phyloP scores from a whole-genome alignment of 2,888 invertebrate species.

The Leptothorax acervorum region DNA sequence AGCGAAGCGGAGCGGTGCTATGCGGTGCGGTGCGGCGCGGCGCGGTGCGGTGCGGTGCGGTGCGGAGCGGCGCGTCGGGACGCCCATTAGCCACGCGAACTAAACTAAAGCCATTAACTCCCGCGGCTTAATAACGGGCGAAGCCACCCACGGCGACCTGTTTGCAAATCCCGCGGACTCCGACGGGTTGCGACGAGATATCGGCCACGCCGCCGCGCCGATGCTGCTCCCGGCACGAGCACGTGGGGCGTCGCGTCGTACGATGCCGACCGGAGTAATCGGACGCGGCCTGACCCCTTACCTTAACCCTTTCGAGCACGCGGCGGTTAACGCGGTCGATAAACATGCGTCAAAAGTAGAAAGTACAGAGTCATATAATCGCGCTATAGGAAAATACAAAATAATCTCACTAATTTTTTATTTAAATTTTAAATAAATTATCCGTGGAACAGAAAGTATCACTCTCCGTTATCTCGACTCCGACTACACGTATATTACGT shows the following conservation, averaged over 20 bases:
- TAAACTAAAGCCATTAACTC: constrained; percentile 83
- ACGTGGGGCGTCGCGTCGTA: constrained; percentile 40
- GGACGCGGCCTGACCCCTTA: constrained; percentile 31
- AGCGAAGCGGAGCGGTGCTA: constrained; percentile 53
- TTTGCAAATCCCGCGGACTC: constrained; percentile 66
- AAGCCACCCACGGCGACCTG: constrained; percentile 62
- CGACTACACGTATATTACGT: neutral
- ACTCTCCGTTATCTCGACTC: neutral
- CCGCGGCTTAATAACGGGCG: constrained; percentile 77
- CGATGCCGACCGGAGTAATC: constrained; percentile 14
- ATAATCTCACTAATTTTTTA: neutral
- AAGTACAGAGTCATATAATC: neutral
- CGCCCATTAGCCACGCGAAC: constrained; percentile 77
- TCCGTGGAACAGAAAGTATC: neutral
- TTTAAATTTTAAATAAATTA: neutral
- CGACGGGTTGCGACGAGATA: constrained; percentile 46
- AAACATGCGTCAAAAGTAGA: constrained; percentile 11
- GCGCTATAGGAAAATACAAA: neutral
- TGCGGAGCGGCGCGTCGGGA: constrained; percentile 68
- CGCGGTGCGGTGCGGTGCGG: constrained; percentile 62
- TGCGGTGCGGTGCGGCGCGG: constrained; percentile 66
- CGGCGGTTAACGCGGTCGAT: constrained; percentile 14
- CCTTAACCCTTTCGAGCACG: constrained; percentile 27
- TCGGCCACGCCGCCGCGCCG: constrained; percentile 36
- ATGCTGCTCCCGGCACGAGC: constrained; percentile 45